These are phyloP conservation scores for Dicyrtomina minuta DNA, from an alignment of 2,888 invertebrate genomes.

Conservation along the genomic window DNA sequence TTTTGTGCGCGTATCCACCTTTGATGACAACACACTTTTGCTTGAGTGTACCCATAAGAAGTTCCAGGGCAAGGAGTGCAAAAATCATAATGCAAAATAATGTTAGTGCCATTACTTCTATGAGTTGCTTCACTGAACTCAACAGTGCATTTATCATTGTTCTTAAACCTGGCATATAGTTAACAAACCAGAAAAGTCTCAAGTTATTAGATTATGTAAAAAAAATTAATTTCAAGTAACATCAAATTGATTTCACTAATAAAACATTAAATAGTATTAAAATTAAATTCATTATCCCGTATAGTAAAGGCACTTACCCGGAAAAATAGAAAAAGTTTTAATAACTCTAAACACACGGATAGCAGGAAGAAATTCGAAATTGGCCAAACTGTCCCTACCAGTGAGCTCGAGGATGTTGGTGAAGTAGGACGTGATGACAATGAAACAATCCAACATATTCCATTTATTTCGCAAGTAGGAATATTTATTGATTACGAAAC, in stretches of 20 bases:
- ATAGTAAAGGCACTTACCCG: too few relatives aligned
- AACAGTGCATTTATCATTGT: conserved; percentile 57
- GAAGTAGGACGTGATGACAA: conserved; percentile 87
- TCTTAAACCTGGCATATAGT: conserved; percentile 11
- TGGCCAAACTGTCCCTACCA: background rate
- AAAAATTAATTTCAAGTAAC: too few relatives aligned
- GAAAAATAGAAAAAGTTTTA: conserved; percentile 95
- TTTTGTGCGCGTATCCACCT: conserved; percentile 25
- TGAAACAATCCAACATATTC: conserved; percentile 94
- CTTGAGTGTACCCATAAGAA: conserved; percentile 91
- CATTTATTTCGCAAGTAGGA: conserved; percentile 94
- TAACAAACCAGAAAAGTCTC: too few relatives aligned
- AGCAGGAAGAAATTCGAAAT: conserved; percentile 81
- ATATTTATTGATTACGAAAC: conserved; percentile 91
- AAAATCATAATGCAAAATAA: conserved; percentile 97
- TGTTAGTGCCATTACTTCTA: conserved; percentile 94
- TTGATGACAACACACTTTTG: conserved; percentile 78
- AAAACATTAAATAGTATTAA: too few relatives aligned
- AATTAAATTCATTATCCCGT: too few relatives aligned
- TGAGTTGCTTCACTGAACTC: conserved; percentile 80
- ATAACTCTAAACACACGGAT: conserved; percentile 90
- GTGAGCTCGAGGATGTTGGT: too few relatives aligned
- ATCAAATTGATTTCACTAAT: too few relatives aligned
- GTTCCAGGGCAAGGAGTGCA: conserved; percentile 90
- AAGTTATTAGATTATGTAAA: too few relatives aligned